A percentile compares a stretch with the other conserved stretches of the same genome.
Conservation (phyloP, 2,888 invertebrate species). For the Pemphredon lugubris region DNA sequence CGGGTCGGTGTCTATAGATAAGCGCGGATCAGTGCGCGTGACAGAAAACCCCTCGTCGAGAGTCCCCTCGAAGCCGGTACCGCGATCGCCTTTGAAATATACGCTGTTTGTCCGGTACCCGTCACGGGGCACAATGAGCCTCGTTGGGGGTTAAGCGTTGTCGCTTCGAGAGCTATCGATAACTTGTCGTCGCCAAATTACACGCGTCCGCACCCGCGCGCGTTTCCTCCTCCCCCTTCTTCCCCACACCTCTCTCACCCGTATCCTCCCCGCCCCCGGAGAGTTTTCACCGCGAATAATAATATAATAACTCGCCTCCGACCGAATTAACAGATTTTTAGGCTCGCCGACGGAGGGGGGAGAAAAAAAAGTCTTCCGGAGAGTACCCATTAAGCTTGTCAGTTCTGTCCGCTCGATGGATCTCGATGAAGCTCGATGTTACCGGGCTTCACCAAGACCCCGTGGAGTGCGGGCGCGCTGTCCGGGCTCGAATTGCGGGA, state of each 20-base stretch:
- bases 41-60: conserved; percentile 76
- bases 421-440: conserved; percentile 29
- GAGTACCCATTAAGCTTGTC: conserved; percentile 40
- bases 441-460: conserved; percentile 28
- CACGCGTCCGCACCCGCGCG: conserved; percentile 56
- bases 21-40: conserved; percentile 72
- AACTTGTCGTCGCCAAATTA: conserved; percentile 76
- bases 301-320: conserved; percentile 11
- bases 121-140: conserved; percentile 74
- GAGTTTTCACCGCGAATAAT: conserved; percentile 15
- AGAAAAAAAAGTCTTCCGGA: conserved; percentile 10
- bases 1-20: conserved; percentile 58
- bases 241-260: not conserved
- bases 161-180: conserved; percentile 76
- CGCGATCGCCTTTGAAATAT: conserved; percentile 74
- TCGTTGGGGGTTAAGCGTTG: conserved; percentile 72
- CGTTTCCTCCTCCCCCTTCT: conserved; percentile 38
- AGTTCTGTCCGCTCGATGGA: conserved; percentile 28
- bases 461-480: conserved; percentile 22
- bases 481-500: not conserved
- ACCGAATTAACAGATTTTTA: conserved; percentile 22
- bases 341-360: not conserved
- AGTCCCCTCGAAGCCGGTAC: conserved; percentile 60
- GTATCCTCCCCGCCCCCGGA: not conserved
- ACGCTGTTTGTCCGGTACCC: conserved; percentile 73